Evolutionary conservation across 2,113 vertebrate genomes (phyloP).

Genomic region (Scolopax mira): DNA sequence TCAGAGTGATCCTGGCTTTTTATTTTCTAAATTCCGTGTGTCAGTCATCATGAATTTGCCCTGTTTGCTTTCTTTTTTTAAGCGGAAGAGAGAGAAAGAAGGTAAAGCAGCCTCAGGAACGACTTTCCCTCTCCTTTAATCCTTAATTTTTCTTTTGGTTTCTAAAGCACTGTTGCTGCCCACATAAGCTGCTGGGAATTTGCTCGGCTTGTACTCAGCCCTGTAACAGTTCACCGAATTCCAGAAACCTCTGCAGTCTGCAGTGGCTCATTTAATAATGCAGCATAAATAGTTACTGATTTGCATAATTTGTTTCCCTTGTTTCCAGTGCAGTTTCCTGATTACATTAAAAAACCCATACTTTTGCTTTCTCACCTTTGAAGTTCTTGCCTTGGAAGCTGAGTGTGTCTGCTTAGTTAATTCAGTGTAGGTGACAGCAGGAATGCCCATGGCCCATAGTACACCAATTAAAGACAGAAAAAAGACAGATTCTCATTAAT

Average conservation of each 20-base stretch:
- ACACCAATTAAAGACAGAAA: neutral
- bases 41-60: neutral
- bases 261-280: conserved; percentile 7
- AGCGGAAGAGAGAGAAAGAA: neutral
- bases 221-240: neutral
- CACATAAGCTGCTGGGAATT: neutral
- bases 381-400: neutral
- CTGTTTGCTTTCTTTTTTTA: neutral
- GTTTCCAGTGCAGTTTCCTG: neutral
- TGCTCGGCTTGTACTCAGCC: neutral
- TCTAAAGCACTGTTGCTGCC: neutral
- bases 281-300: neutral
- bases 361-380: conserved; percentile 14
- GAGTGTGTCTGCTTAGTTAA: neutral
- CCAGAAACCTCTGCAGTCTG: neutral
- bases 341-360: neutral
- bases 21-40: neutral
- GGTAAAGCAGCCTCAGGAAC: neutral
- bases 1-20: accelerated
- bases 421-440: neutral
- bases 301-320: conserved; percentile 25
- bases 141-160: neutral
- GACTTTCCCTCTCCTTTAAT: neutral
- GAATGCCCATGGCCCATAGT: neutral
- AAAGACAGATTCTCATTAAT: neutral